Evolutionary conservation across 1,140 invertebrate species (phyloP).

Genomic region (Caenorhabditis tropicalis): DNA sequence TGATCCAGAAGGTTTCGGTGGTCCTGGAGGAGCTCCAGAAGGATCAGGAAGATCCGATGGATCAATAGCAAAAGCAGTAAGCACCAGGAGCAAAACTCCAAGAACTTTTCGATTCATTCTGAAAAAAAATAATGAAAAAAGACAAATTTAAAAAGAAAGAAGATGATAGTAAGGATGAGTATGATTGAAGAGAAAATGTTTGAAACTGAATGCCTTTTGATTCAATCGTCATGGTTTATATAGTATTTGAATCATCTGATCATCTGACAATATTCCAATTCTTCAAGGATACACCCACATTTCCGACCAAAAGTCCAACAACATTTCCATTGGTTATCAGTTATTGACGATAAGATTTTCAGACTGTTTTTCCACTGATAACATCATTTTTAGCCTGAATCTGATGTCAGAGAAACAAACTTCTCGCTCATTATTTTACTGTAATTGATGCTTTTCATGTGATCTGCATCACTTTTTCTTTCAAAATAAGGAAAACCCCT

Average conservation of each 20-base stretch:
- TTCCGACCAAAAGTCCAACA: not conserved
- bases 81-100: not conserved
- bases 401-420: not conserved
- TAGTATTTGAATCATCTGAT: not conserved
- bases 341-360: not conserved
- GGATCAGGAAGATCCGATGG: not conserved
- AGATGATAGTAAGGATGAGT: not conserved
- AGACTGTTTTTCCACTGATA: slow-evolving; percentile 34
- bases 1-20: no score
- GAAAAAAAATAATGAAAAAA: not conserved
- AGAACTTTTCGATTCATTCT: slow-evolving; percentile 14
- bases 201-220: not conserved
- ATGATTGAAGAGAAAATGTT: not conserved
- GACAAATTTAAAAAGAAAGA: no score
- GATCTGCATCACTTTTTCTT: not conserved
- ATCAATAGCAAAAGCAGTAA: not conserved
- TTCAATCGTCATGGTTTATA: not conserved
- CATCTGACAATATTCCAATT: not conserved
- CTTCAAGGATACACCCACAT: slow-evolving; percentile 1
- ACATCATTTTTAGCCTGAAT: not conserved
- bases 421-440: not conserved
- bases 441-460: not conserved
- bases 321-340: slow-evolving; percentile 5
- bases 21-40: no score
- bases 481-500: not conserved